A percentile compares a stretch with the other conserved stretches of the same genome.
phyloP scores from a whole-genome alignment of 2,113 vertebrate species.

The Panthera uncia region DNA sequence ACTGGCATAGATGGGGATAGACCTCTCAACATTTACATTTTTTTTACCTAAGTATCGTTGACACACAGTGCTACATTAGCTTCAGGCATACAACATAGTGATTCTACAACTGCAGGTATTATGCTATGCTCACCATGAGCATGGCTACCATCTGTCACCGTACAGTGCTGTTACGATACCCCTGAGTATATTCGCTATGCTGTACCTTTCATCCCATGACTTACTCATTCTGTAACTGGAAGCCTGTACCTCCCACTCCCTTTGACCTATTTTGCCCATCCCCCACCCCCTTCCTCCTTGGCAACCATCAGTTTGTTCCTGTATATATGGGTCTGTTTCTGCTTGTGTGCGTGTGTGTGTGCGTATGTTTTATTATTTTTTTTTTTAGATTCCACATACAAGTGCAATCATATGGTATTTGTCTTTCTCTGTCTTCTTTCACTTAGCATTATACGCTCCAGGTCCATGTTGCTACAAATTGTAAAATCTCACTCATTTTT shows the following conservation, averaged over 20 bases:
- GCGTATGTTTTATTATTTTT: not conserved
- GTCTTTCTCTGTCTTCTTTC: not conserved
- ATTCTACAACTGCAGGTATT: not conserved
- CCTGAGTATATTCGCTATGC: not conserved
- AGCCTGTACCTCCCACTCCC: not conserved
- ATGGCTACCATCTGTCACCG: not conserved
- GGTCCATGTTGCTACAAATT: not conserved
- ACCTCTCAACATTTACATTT: not conserved
- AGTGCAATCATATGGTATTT: not conserved
- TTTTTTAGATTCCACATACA: not conserved
- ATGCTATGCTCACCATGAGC: not conserved
- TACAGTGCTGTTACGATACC: not conserved
- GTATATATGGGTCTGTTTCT: not conserved
- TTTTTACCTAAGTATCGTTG: not conserved
- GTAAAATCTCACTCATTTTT: not conserved
- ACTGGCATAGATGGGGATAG: not conserved
- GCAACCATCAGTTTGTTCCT: not conserved
- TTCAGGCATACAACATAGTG: not conserved
- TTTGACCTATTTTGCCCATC: not conserved
- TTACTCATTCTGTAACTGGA: not conserved
- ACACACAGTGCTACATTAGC: not conserved
- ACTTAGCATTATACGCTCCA: not conserved
- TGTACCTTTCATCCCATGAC: not conserved
- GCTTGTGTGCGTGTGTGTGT: not conserved
- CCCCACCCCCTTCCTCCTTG: not conserved